Base-by-base conservation (phyloP, 2,113 vertebrate genomes). In the Geococcyx californianus region DNA sequence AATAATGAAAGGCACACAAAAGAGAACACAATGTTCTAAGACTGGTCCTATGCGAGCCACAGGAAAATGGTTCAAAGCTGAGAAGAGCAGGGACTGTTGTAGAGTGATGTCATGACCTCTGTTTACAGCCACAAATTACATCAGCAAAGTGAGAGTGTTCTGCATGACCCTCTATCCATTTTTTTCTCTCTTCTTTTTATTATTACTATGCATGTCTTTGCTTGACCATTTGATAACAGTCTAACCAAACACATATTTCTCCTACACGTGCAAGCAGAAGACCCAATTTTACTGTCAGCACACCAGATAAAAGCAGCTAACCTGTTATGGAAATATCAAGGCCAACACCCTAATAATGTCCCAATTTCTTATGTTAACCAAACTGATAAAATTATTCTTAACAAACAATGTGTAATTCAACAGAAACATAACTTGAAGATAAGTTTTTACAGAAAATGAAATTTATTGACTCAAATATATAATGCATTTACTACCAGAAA, bases 261-360 rank as follows among this genome's bases (percentile, higher is more conserved):
- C 72, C 54, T 86, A 74, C 83, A 89, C 11, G 19, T 94, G 68
- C 85, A 87, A 95, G 91, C 70, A 91, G 75, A 93, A 94, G 78
- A 95, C 70, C 10, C 83, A 84, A 77, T 94, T 95, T 89, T 93
- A 85, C 82, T 88, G 67, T 87, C 82, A 91, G 77, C 75, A 69
- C 55, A 67, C 16, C 75, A 90, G 75, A 91, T 87, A 81, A 93
- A 96, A 91, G 90, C 55, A 93, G 34, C 55, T 83, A 93, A 87
- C 55, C 59, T 80, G 63, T 77, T 85, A 85, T 16, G 75, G 70
- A 87, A 95, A 91, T 63, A 91, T 56, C 55, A 87, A 55, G 47
- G 85, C 87, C 93, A 77, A 90, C 85, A 83, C 83, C 75, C 73
- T 86, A 91, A 85, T 77, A 76, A 93, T 59, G 91, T 51, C 92